Percentiles rank a stretch among this genome's conserved stretches.
These are phyloP conservation scores for Nylanderia fulva DNA, from an alignment of 1,140 invertebrate species.

Conservation along the genomic window DNA sequence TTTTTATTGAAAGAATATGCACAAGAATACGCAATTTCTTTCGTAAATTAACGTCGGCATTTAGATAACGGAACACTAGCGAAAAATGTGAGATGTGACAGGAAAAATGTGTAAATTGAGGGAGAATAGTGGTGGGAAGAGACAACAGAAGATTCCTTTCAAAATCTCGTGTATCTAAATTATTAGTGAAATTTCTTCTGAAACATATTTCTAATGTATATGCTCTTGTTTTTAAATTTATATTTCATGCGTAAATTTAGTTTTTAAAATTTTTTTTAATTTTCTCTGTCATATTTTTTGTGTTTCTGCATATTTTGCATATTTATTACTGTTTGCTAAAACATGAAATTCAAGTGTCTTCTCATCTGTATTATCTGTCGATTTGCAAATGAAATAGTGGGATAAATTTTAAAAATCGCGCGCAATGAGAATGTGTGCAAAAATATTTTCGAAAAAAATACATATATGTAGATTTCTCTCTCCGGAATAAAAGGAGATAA, in stretches of 20 bases:
- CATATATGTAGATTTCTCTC: not conserved
- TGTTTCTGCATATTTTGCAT: not conserved
- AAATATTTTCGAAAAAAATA: not conserved
- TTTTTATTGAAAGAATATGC: slow-evolving; percentile 4
- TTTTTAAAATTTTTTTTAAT: not conserved
- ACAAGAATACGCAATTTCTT: not conserved
- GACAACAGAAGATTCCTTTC: not conserved
- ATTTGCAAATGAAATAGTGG: not conserved
- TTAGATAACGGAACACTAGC: not conserved
- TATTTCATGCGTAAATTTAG: not conserved
- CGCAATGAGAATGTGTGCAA: not conserved
- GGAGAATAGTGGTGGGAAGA: not conserved
- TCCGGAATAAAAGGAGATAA: not conserved
- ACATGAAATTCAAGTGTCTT: not conserved
- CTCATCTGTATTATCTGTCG: not conserved
- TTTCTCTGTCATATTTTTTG: no score
- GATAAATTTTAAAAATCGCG: slow-evolving; percentile 18
- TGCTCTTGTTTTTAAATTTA: not conserved
- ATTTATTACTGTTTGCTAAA: not conserved
- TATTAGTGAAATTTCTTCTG: not conserved
- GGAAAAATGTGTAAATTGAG: not conserved
- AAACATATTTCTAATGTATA: not conserved
- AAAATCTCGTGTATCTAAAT: not conserved
- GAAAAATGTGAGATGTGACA: not conserved
- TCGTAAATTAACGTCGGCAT: not conserved